Conservation (phyloP, 2,797 vertebrate genomes). For the Argya squamiceps region DNA sequence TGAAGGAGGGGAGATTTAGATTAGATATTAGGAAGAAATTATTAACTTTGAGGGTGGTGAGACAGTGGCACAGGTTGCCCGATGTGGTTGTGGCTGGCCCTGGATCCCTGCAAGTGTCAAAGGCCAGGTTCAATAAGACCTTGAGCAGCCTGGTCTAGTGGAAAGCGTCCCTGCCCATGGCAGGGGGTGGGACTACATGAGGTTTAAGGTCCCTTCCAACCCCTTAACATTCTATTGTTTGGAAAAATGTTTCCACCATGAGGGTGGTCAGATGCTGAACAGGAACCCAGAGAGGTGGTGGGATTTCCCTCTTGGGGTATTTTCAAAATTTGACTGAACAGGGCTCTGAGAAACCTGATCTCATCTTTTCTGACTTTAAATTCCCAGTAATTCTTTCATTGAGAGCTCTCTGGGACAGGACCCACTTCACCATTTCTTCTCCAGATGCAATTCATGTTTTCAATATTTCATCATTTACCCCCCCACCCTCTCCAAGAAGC, state of each 20-base stretch:
- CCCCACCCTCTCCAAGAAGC: not conserved
- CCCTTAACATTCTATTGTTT: not conserved
- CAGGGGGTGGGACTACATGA: fast-evolving
- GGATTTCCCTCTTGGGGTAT: not conserved
- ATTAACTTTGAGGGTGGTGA: not conserved
- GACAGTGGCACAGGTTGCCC: not conserved
- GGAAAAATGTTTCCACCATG: not conserved
- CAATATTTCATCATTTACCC: not conserved
- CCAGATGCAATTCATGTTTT: not conserved
- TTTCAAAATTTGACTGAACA: not conserved
- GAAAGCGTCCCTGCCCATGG: not conserved
- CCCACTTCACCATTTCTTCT: not conserved
- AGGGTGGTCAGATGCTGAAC: not conserved
- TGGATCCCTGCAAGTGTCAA: not conserved
- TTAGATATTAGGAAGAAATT: not conserved
- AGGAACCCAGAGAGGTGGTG: not conserved
- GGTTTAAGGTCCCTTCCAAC: not conserved
- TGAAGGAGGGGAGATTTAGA: not conserved
- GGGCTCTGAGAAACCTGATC: not conserved
- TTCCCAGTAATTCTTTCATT: not conserved
- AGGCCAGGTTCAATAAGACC: not conserved
- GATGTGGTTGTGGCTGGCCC: not conserved
- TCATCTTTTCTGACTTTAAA: not conserved
- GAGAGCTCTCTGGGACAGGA: not conserved
- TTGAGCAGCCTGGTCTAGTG: not conserved